Evolutionary conservation across 2,797 vertebrate species (phyloP).

Genomic region (Fratercula arctica): DNA sequence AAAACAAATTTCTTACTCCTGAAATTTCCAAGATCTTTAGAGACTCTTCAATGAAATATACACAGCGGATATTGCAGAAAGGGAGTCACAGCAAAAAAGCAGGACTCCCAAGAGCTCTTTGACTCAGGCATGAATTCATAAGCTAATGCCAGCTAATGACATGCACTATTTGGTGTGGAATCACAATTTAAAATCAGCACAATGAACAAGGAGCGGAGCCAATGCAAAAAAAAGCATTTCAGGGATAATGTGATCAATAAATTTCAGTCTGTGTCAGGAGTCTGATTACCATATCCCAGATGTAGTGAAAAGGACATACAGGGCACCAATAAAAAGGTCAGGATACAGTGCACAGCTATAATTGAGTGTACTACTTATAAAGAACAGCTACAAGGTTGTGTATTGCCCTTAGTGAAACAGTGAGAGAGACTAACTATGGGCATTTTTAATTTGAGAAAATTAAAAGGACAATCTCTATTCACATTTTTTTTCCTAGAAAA

Average conservation of each 20-base stretch:
- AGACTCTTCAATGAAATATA: neutral
- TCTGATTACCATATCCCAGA: conserved; percentile 42
- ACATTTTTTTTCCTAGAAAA: neutral
- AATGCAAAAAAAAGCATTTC: neutral
- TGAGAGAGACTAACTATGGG: neutral
- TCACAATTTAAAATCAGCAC: conserved; percentile 25
- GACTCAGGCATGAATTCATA: neutral
- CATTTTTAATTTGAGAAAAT: neutral
- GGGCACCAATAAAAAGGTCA: conserved; percentile 37
- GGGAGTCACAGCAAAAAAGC: neutral
- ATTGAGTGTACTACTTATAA: conserved; percentile 1
- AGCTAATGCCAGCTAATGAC: neutral
- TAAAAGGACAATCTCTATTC: neutral
- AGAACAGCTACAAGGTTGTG: neutral
- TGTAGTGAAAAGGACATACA: conserved; percentile 26
- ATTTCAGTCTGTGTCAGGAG: conserved; percentile 34
- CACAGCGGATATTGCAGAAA: neutral
- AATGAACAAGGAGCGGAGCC: neutral
- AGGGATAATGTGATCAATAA: conserved; percentile 57
- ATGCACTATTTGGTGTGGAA: neutral
- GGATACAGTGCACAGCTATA: neutral
- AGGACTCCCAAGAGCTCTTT: neutral
- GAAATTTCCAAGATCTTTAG: neutral
- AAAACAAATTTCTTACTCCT: neutral
- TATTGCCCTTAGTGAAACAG: neutral